These are phyloP conservation scores for Dermatophagoides farinae DNA, from an alignment of 1,140 invertebrate genomes.

Conservation along the genomic window DNA sequence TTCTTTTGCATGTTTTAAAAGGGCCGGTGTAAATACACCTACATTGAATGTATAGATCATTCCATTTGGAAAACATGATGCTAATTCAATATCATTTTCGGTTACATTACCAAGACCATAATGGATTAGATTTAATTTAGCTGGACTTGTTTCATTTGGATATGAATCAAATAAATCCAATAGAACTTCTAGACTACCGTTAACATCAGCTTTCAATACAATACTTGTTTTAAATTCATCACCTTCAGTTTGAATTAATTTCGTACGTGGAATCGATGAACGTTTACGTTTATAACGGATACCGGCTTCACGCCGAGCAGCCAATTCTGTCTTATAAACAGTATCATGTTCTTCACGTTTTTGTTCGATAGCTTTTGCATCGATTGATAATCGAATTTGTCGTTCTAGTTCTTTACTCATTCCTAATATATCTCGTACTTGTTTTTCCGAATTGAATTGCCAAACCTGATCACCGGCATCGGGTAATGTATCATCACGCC, in stretches of 20 bases:
- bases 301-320: constrained; percentile 37
- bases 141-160: constrained; percentile 36
- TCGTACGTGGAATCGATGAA: neutral
- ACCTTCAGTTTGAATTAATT: constrained; percentile 7
- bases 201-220: constrained; percentile 40
- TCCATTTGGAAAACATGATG: constrained; percentile 25
- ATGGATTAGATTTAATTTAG: constrained; percentile 62
- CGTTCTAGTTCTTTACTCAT: constrained; percentile 35
- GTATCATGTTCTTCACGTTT: constrained; percentile 42
- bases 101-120: constrained; percentile 69
- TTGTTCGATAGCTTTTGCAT: constrained; percentile 37
- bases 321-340: constrained; percentile 42
- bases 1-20: constrained; percentile 31
- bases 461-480: constrained; percentile 62
- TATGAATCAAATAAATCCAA: constrained; percentile 77
- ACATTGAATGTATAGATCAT: constrained; percentile 74
- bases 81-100: constrained; percentile 62
- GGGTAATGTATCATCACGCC: constrained; percentile 50
- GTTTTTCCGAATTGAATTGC: constrained; percentile 55
- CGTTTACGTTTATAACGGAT: constrained; percentile 5
- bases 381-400: constrained; percentile 39
- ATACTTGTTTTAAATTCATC: constrained; percentile 13
- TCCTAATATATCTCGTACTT: constrained; percentile 44
- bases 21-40: constrained; percentile 24
- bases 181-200: constrained; percentile 81